Conservation (phyloP, 1,140 invertebrate genomes). For the Drosophila nikananu region DNA sequence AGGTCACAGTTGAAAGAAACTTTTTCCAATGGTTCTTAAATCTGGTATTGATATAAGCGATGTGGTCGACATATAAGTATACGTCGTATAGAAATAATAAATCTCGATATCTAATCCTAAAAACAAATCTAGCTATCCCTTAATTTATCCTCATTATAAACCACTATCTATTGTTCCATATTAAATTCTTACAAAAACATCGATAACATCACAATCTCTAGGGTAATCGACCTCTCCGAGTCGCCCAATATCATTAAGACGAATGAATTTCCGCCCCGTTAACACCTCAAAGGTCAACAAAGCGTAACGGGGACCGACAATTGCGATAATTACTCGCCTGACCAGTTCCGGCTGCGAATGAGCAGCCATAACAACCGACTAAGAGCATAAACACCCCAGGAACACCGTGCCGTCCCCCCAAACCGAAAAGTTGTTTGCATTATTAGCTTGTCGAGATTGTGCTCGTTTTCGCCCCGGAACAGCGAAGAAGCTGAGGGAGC, state of each 20-base stretch:
- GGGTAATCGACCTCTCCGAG: background rate
- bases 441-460: slow-evolving; percentile 75
- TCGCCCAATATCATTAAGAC: slow-evolving; percentile 24
- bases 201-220: background rate
- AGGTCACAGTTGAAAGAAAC: background rate
- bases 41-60: no score
- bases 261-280: slow-evolving; percentile 47
- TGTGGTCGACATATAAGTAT: no score
- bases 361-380: slow-evolving; percentile 48
- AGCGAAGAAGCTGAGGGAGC: slow-evolving; percentile 25
- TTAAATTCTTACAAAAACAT: background rate
- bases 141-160: no score
- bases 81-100: no score
- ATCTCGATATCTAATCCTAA: no score
- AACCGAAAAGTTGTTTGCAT: slow-evolving; percentile 67
- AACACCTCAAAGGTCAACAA: slow-evolving; percentile 63
- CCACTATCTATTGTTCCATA: background rate
- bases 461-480: slow-evolving; percentile 15
- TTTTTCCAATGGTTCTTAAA: background rate
- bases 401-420: slow-evolving; percentile 10
- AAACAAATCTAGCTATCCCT: no score
- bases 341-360: slow-evolving; percentile 60
- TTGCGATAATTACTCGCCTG: slow-evolving; percentile 78
- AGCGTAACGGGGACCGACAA: slow-evolving; percentile 62
- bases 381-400: slow-evolving; percentile 28